A percentile compares a stretch with the other conserved stretches of the same genome.
phyloP scores from a whole-genome alignment of 2,113 vertebrate species.

The Siphamia tubifer region DNA sequence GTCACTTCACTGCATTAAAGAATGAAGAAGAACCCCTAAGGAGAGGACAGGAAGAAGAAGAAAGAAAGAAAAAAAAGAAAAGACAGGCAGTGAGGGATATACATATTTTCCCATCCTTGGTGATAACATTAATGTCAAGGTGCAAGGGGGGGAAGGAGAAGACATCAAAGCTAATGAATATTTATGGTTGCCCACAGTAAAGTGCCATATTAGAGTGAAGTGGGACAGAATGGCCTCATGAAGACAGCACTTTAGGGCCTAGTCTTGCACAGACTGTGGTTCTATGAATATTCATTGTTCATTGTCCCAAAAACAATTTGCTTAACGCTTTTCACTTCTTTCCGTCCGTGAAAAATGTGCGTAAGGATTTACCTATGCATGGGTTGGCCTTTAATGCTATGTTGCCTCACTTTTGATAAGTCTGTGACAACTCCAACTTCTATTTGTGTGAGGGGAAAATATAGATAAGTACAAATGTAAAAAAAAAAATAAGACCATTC shows the following conservation, averaged over 20 bases:
- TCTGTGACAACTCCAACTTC: neutral
- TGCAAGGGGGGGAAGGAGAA: conserved; percentile 60
- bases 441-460: neutral
- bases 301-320: conserved; percentile 78
- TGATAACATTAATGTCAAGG: conserved; percentile 74
- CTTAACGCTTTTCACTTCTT: conserved; percentile 56
- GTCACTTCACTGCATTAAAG: conserved; percentile 49
- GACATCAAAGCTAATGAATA: conserved; percentile 75
- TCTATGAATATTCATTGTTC: conserved; percentile 76
- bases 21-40: conserved; percentile 23
- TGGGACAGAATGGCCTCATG: conserved; percentile 70
- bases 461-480: neutral
- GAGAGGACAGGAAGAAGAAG: neutral
- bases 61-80: no score
- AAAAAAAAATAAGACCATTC: no score
- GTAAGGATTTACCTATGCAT: conserved; percentile 35
- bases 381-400: conserved; percentile 12
- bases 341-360: conserved; percentile 57
- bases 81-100: conserved; percentile 36
- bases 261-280: conserved; percentile 53
- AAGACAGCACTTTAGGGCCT: conserved; percentile 75
- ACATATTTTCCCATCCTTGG: conserved; percentile 63
- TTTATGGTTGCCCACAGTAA: conserved; percentile 71
- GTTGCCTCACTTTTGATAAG: neutral
- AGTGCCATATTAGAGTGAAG: conserved; percentile 72